These are phyloP conservation scores for Mugil cephalus DNA, from an alignment of 2,113 vertebrate species.

Conservation along the genomic window DNA sequence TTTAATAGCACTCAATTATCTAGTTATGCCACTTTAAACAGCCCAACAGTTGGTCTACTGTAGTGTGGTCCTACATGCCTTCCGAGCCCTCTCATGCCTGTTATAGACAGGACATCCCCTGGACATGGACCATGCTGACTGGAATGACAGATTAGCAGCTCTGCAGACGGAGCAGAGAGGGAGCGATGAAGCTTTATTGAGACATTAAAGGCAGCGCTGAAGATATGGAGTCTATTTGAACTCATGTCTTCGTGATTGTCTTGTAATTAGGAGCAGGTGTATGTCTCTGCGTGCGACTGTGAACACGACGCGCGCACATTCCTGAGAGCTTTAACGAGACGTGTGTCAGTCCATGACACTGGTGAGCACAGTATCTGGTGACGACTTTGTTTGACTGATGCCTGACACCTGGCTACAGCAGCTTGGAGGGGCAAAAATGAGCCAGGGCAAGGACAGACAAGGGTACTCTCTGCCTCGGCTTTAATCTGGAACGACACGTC, in stretches of 20 bases:
- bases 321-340: constrained; percentile 11
- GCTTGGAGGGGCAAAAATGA: constrained; percentile 49
- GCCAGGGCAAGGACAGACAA: constrained; percentile 73
- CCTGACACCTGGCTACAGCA: constrained; percentile 60
- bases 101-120: constrained; percentile 67
- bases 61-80: constrained; percentile 22
- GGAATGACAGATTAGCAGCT: constrained; percentile 64
- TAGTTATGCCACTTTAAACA: constrained; percentile 17
- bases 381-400: constrained; percentile 48
- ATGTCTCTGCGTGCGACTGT: constrained; percentile 3
- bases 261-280: background rate
- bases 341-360: constrained; percentile 3
- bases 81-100: constrained; percentile 33
- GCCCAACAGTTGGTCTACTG: constrained; percentile 28
- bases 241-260: background rate
- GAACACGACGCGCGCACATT: constrained; percentile 7
- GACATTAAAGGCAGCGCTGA: constrained; percentile 17
- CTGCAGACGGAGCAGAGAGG: constrained; percentile 6
- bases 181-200: constrained; percentile 33
- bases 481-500: constrained; percentile 1
- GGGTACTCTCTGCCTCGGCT: constrained; percentile 32
- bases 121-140: constrained; percentile 37
- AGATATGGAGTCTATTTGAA: constrained; percentile 6
- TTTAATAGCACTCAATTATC: constrained; percentile 22
- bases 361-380: constrained; percentile 59